Percentiles rank a stretch among this genome's conserved stretches.
These are phyloP conservation scores for Melopsittacus undulatus DNA, from an alignment of 2,797 vertebrate species.

Conservation along the genomic window DNA sequence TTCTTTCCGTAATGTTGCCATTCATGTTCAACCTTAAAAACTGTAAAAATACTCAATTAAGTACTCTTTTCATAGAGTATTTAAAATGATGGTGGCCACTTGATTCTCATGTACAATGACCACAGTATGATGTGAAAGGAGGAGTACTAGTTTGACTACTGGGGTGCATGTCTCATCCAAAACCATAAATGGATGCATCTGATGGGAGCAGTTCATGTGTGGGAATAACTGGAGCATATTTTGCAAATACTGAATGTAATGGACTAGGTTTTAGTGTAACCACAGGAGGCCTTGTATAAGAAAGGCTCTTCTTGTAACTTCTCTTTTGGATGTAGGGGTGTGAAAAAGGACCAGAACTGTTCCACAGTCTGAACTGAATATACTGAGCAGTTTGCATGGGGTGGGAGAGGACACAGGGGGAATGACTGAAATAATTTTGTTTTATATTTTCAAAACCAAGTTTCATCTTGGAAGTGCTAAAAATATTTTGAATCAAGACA, in stretches of 20 bases:
- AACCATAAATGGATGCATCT: background rate
- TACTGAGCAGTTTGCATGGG: background rate
- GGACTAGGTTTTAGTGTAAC: background rate
- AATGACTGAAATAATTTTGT: background rate
- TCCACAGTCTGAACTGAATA: background rate
- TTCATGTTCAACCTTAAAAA: background rate
- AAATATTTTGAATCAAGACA: background rate
- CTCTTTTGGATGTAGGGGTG: background rate
- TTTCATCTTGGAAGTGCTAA: background rate
- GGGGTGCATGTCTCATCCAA: background rate
- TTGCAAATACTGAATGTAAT: background rate
- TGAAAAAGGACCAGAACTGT: background rate
- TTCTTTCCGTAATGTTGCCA: background rate
- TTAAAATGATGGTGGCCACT: background rate
- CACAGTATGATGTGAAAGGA: background rate
- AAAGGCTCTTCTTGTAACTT: background rate
- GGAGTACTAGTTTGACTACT: background rate
- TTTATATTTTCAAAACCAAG: background rate
- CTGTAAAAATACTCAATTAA: background rate
- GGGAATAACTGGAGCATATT: background rate
- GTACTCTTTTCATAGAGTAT: background rate
- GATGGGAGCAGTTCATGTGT: rapidly evolving
- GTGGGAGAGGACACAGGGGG: background rate
- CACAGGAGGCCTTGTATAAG: background rate
- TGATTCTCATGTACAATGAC: background rate